Evolutionary conservation across 2,888 invertebrate genomes (phyloP), one percentile per base, ranked within the genome.

Genomic region (Mesoligia furuncula): DNA sequence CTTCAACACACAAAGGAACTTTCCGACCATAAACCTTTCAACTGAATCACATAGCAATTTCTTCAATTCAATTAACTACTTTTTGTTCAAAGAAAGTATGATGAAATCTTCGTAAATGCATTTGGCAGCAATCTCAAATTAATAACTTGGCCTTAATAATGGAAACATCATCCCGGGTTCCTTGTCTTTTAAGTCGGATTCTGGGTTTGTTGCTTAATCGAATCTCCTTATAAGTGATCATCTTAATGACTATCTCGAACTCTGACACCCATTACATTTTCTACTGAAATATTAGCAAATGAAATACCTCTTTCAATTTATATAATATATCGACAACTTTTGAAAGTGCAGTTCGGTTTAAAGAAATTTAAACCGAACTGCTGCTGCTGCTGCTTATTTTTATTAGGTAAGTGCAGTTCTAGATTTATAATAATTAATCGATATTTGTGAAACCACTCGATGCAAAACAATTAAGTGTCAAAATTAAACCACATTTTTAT

Each of bases 41-140:
- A 71, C 42, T 65, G 64, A 80, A 65, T 62, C 85, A 54, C 59
- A 66, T 69, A 36, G 69, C 68, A 81, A 76, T 87, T 81, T 80
- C 73, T 68, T 67, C 78, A 81, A 80, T 77, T 80, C 66, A 83
- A 80, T 76, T 82, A 78, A 81, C 70, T 59, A 69, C 74, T 83
- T 88, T 85, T 86, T 76, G 77, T 79, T 65, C 65, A 73, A 85
- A 73, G 83, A 81, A 88, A 86, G 83, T 86, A 67, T 79, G 77
- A 71, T 78, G 77, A 71, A 75, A 73, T 77, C 48, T 62, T 64
- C 42, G 31, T 74, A 42, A 73, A 73, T 67, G 64, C 39, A 36
- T 81, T 77, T 70, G 39, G 66, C 54, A 64, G 75, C 66, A 57
- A 79, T 80, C 79, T 66, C 62, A 73, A 73, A 78, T 86, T 76